Evolutionary conservation across 2,797 vertebrate species (phyloP).

Genomic region (Decapterus maruadsi): DNA sequence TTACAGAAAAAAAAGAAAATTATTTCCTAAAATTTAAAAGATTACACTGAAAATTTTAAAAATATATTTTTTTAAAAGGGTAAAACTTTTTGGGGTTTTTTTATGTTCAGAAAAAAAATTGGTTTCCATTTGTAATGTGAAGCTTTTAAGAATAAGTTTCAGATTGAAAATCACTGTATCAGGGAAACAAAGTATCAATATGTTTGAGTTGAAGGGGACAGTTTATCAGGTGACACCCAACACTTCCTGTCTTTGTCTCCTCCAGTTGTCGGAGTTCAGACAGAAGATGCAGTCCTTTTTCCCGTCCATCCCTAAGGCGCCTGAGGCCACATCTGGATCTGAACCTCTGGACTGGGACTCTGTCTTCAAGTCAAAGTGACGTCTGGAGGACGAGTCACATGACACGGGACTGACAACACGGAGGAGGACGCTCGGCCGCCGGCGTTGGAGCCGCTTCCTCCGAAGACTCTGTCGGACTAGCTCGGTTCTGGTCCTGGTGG

Average conservation of each 20-base stretch:
- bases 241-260: background rate
- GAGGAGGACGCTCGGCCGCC: background rate
- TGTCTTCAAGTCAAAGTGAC: conserved; percentile 87
- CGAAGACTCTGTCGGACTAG: background rate
- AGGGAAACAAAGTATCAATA: no score
- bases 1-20: no score
- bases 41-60: no score
- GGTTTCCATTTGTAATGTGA: no score
- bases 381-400: background rate
- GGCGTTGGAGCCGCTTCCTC: background rate
- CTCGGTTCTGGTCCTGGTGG: conserved; percentile 4
- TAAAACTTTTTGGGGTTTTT: no score
- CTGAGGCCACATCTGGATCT: conserved; percentile 58
- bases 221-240: background rate
- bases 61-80: no score
- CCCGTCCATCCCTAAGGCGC: conserved; percentile 88
- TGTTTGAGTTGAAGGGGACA: no score
- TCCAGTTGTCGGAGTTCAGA: conserved; percentile 91
- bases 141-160: no score
- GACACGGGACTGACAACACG: background rate
- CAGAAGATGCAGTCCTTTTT: conserved; percentile 92
- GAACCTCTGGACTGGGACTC: conserved; percentile 86
- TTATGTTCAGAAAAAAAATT: no score
- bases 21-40: no score
- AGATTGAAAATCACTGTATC: no score